Conservation (phyloP, 2,113 vertebrate species). For the Pygoscelis adeliae region DNA sequence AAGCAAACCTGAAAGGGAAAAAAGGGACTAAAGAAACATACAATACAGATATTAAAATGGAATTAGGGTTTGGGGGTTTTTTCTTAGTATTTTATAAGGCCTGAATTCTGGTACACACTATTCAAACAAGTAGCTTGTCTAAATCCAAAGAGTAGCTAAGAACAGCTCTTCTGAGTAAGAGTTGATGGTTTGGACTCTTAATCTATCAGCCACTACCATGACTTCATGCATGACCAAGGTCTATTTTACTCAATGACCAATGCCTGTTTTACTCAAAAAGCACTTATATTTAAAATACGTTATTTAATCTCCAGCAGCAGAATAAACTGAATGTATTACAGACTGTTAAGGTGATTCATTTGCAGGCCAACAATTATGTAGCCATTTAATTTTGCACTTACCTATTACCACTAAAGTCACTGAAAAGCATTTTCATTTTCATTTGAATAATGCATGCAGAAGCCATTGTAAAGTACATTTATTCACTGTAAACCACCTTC, state of each 20-base stretch:
- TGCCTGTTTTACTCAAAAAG: not conserved
- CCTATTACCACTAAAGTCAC: not conserved
- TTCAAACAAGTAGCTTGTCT: not conserved
- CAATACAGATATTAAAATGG: not conserved
- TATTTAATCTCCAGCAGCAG: not conserved
- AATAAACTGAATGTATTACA: not conserved
- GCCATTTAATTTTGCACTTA: constrained; percentile 9
- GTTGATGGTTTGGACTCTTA: not conserved
- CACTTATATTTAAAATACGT: not conserved
- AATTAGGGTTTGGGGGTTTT: not conserved
- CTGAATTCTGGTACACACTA: not conserved
- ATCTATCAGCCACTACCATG: not conserved
- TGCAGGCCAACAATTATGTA: not conserved
- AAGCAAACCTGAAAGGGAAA: not conserved
- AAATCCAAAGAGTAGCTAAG: not conserved
- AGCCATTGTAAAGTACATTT: not conserved
- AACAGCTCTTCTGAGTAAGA: not conserved
- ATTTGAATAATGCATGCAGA: not conserved
- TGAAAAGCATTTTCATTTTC: not conserved
- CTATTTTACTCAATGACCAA: not conserved
- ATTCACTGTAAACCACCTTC: not conserved
- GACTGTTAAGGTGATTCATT: not conserved
- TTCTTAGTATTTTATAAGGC: not conserved
- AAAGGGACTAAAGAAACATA: not conserved
- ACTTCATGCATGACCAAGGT: not conserved